These are phyloP conservation scores for Ganaspis sp. DNA, from an alignment of 1,140 invertebrate species.

Conservation along the genomic window DNA sequence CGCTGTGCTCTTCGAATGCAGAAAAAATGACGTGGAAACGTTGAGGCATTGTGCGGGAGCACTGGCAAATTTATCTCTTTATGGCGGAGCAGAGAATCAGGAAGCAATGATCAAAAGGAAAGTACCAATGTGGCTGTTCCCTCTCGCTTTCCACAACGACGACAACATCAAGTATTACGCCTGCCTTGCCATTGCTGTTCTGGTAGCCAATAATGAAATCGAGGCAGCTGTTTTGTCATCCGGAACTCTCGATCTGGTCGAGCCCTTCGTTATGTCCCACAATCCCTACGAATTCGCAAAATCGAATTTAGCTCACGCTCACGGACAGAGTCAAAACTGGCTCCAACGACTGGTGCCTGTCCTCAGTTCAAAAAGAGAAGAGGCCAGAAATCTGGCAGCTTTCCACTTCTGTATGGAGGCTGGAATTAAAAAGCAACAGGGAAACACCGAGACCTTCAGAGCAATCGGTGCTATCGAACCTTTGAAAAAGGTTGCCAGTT, in stretches of 20 bases:
- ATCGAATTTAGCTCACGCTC: slow-evolving; percentile 93
- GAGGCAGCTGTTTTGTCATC: slow-evolving; percentile 97
- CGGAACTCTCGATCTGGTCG: slow-evolving; percentile 95
- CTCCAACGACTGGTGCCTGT: slow-evolving; percentile 94
- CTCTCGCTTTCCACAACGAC: slow-evolving; percentile 96
- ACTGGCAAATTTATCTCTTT: slow-evolving; percentile 96
- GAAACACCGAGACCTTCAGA: slow-evolving; percentile 94
- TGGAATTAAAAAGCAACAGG: slow-evolving; percentile 97
- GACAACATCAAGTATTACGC: slow-evolving; percentile 99
- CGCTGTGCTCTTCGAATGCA: slow-evolving; percentile 95
- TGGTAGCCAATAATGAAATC: slow-evolving; percentile 99
- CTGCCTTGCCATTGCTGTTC: slow-evolving; percentile 96
- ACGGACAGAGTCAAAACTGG: slow-evolving; percentile 98
- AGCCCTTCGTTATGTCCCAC: slow-evolving; percentile 96
- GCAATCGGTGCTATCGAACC: slow-evolving; percentile 97
- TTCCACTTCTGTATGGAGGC: slow-evolving; percentile 99
- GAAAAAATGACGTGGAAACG: slow-evolving; percentile 94
- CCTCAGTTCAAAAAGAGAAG: slow-evolving; percentile 95
- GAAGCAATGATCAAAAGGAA: slow-evolving; percentile 97
- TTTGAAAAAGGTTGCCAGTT: slow-evolving; percentile 96
- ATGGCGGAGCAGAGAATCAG: slow-evolving; percentile 97
- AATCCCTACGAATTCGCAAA: slow-evolving; percentile 96
- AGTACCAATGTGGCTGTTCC: slow-evolving; percentile 98
- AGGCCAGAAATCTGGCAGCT: slow-evolving; percentile 96
- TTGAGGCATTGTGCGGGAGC: slow-evolving; percentile 96